These are phyloP conservation scores for Panurus biarmicus DNA, from an alignment of 2,113 vertebrate genomes.

Conservation along the genomic window DNA sequence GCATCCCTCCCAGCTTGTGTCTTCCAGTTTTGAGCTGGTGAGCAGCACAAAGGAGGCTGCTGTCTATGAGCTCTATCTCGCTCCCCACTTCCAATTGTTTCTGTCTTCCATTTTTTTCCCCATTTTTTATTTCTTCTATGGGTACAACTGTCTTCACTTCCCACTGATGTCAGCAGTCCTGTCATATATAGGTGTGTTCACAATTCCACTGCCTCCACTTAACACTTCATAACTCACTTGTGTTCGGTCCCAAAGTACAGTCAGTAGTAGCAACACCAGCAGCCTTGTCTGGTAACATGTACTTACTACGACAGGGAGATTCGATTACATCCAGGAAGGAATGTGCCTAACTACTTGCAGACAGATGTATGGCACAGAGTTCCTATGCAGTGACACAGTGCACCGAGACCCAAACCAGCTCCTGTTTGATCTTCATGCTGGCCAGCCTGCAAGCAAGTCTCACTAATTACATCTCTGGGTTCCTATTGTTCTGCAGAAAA, in stretches of 20 bases:
- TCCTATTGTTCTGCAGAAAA: not conserved
- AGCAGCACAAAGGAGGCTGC: not conserved
- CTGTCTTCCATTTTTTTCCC: not conserved
- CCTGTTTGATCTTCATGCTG: rapidly evolving
- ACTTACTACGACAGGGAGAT: conserved; percentile 31
- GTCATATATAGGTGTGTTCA: conserved; percentile 41
- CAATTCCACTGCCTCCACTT: conserved; percentile 46
- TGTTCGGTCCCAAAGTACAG: not conserved
- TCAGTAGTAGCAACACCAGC: conserved; percentile 24
- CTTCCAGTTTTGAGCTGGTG: not conserved
- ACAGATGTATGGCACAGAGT: conserved; percentile 52
- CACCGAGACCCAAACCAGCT: not conserved
- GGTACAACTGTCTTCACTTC: conserved; percentile 54
- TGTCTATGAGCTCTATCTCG: not conserved
- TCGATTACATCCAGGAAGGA: conserved; percentile 46
- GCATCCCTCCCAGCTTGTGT: not conserved
- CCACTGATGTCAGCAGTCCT: conserved; percentile 55
- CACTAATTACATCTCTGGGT: not conserved
- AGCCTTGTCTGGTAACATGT: conserved; percentile 49
- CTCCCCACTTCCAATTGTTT: conserved; percentile 21
- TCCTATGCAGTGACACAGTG: not conserved
- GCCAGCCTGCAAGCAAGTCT: not conserved
- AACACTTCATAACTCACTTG: conserved; percentile 44
- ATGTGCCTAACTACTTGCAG: conserved; percentile 56
- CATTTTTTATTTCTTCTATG: conserved; percentile 28